These are phyloP conservation scores for Caenorhabditis sp. DNA, from an alignment of 2,888 invertebrate genomes.

Conservation along the genomic window DNA sequence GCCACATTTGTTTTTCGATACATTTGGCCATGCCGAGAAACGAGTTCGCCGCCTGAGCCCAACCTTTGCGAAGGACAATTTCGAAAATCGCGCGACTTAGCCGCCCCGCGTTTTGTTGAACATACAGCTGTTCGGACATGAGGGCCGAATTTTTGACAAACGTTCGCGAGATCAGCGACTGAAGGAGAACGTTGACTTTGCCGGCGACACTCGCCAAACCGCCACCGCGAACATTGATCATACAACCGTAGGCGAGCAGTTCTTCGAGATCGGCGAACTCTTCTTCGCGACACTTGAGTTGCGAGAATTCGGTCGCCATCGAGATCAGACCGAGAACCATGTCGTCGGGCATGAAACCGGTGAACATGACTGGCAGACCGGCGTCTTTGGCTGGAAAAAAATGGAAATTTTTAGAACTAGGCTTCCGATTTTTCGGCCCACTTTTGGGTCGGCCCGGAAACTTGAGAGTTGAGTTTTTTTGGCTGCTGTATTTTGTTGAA, in stretches of 20 bases:
- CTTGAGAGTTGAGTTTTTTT: too few species aligned
- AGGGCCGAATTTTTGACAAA: conserved; percentile 84
- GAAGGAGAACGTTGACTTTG: conserved; percentile 86
- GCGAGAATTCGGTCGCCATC: conserved; percentile 90
- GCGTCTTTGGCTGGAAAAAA: conserved; percentile 12
- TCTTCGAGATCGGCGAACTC: conserved; percentile 89
- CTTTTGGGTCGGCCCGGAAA: too few species aligned
- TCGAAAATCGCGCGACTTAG: conserved; percentile 50
- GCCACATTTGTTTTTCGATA: conserved; percentile 92
- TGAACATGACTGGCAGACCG: conserved; percentile 62
- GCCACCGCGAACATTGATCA: conserved; percentile 82
- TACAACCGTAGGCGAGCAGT: conserved; percentile 80
- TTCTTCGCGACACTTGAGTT: conserved; percentile 89
- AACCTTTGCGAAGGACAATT: conserved; percentile 80
- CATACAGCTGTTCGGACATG: conserved; percentile 86
- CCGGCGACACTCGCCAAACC: conserved; percentile 89
- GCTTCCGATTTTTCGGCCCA: too few species aligned
- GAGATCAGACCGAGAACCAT: conserved; percentile 83
- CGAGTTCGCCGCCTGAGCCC: conserved; percentile 85
- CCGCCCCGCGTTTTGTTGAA: conserved; percentile 77
- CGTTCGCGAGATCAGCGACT: conserved; percentile 76
- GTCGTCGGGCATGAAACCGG: conserved; percentile 73
- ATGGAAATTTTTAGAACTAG: conserved; percentile 1
- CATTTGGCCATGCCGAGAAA: conserved; percentile 87
- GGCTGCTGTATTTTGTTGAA: too few species aligned